Evolutionary conservation across 2,113 vertebrate species (phyloP).

Genomic region (Cyprinus carpio): DNA sequence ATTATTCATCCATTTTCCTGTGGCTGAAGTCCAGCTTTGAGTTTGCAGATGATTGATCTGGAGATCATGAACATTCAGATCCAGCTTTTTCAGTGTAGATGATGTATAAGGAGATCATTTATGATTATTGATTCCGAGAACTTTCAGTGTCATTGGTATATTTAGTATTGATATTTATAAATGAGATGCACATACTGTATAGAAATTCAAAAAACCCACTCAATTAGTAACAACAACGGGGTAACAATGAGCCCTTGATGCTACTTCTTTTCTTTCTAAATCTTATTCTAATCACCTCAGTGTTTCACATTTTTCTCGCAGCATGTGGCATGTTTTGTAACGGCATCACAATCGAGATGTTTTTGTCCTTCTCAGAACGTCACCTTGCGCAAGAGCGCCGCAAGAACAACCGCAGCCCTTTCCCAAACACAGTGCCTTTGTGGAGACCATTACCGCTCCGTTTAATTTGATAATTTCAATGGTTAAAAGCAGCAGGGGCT

Average conservation of each 20-base stretch:
- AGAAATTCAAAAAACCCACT: neutral
- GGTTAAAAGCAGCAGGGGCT: slow-evolving; percentile 30
- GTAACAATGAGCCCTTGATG: slow-evolving; percentile 40
- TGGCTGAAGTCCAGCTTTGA: neutral
- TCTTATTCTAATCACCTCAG: slow-evolving; percentile 44
- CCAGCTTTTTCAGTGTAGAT: too few relatives aligned
- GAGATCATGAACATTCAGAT: neutral
- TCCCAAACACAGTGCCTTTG: neutral
- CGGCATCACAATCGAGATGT: slow-evolving; percentile 46
- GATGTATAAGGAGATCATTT: too few relatives aligned
- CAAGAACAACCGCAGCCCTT: slow-evolving; percentile 19
- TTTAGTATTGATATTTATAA: slow-evolving; percentile 3
- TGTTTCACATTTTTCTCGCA: slow-evolving; percentile 45
- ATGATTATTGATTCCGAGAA: too few relatives aligned
- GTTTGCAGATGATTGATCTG: slow-evolving; percentile 7
- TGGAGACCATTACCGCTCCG: neutral
- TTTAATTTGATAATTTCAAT: slow-evolving; percentile 38
- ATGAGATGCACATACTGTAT: neutral
- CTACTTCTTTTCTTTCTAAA: slow-evolving; percentile 21
- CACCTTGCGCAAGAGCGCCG: neutral
- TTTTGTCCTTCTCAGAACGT: slow-evolving; percentile 19
- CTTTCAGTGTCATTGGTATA: too few relatives aligned
- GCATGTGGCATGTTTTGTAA: slow-evolving; percentile 43
- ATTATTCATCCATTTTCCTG: neutral
- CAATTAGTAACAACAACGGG: neutral